Percentiles rank a stretch among this genome's conserved stretches.
Evolutionary conservation across 2,797 vertebrate species (phyloP).

Genomic region (Eulemur albifrons): DNA sequence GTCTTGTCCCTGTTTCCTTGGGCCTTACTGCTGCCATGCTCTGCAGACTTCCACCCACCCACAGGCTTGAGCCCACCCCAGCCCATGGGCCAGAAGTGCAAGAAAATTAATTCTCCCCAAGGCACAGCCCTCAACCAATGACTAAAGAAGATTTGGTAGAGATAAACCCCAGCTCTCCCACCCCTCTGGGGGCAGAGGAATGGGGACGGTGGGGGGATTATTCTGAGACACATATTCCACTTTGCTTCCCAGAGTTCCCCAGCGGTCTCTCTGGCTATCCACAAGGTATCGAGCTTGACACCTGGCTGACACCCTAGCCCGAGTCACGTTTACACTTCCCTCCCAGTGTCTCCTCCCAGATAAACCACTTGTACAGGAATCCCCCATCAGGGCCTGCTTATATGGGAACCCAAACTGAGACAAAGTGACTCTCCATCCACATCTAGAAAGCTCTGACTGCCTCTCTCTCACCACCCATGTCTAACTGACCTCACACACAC

Average conservation of each 20-base stretch:
- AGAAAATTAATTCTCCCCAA: not conserved
- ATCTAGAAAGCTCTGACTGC: not conserved
- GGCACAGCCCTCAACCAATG: not conserved
- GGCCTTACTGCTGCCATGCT: not conserved
- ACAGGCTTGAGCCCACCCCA: not conserved
- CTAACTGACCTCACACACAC: not conserved
- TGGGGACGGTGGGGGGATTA: not conserved
- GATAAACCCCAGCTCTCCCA: not conserved
- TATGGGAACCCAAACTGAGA: not conserved
- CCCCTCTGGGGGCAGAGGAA: not conserved
- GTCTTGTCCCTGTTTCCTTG: not conserved
- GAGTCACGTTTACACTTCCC: not conserved
- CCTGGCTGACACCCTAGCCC: not conserved
- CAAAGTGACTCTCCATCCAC: not conserved
- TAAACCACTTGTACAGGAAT: not conserved
- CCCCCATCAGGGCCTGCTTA: not conserved
- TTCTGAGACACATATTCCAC: not conserved
- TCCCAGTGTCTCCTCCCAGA: not conserved
- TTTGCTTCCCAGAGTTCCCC: not conserved
- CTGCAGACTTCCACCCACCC: not conserved
- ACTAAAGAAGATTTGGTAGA: not conserved
- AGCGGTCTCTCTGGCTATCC: not conserved
- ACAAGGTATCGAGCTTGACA: not conserved
- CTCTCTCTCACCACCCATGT: not conserved
- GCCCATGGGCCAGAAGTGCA: rapidly evolving